phyloP scores from a whole-genome alignment of 2,113 vertebrate genomes.

The Hemiscyllium ocellatum region DNA sequence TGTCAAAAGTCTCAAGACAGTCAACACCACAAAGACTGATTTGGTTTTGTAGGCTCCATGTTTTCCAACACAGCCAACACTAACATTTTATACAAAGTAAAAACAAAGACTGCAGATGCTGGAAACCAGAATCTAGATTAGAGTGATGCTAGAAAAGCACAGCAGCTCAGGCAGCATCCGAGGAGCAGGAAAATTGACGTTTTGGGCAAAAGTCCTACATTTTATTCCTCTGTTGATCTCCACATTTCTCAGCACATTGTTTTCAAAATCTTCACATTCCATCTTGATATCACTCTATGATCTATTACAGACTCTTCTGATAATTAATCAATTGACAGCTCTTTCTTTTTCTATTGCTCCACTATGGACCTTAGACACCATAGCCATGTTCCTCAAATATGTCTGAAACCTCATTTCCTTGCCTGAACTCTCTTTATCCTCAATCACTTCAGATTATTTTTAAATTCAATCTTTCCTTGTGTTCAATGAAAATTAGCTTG shows the following conservation, averaged over 20 bases:
- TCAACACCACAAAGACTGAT: not conserved
- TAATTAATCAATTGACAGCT: not conserved
- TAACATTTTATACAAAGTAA: not conserved
- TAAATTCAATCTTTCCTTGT: not conserved
- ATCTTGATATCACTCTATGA: not conserved
- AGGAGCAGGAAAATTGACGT: too few species aligned
- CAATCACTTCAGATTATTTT: not conserved
- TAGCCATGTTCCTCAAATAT: not conserved
- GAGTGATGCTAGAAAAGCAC: too few species aligned
- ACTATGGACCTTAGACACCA: not conserved
- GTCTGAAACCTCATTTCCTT: not conserved
- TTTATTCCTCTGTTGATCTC: too few species aligned
- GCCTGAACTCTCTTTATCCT: not conserved
- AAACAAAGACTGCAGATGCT: too few species aligned
- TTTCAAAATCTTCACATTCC: not conserved
- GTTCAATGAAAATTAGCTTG: not conserved
- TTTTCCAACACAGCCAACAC: not conserved
- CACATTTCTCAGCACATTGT: not conserved
- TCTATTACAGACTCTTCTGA: not conserved
- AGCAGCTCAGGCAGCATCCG: too few species aligned
- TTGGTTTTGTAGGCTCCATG: not conserved
- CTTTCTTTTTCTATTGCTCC: not conserved
- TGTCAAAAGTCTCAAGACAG: not conserved
- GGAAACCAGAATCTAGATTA: too few species aligned
- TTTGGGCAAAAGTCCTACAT: too few species aligned